These are phyloP conservation scores for Neodontobutis hainanensis DNA, from an alignment of 2,113 vertebrate genomes.

Conservation along the genomic window DNA sequence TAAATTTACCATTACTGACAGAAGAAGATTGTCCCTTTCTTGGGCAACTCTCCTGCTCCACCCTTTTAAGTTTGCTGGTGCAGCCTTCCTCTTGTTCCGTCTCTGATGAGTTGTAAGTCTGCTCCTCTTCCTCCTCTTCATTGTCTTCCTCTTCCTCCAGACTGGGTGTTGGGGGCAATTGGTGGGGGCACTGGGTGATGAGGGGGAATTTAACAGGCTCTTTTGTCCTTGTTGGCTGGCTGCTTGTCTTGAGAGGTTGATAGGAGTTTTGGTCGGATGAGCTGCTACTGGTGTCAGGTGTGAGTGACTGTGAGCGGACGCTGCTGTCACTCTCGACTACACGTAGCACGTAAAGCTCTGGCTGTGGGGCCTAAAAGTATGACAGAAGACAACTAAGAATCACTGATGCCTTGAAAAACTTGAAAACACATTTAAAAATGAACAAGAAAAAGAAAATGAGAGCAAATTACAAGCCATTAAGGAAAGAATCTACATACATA, in stretches of 20 bases:
- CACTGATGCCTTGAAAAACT: not conserved
- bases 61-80: conserved; percentile 43
- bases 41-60: conserved; percentile 13
- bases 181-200: conserved; percentile 70
- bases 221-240: conserved; percentile 60
- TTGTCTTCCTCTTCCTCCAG: conserved; percentile 57
- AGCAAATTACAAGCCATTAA: too few species aligned
- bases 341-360: conserved; percentile 90
- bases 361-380: conserved; percentile 82
- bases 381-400: not conserved
- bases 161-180: conserved; percentile 51
- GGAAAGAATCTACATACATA: conserved; percentile 80
- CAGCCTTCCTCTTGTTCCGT: conserved; percentile 46
- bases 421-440: too few species aligned
- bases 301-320: conserved; percentile 72
- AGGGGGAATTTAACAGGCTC: conserved; percentile 72
- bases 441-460: too few species aligned
- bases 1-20: conserved; percentile 55
- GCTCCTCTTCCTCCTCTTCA: conserved; percentile 44
- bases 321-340: conserved; percentile 75
- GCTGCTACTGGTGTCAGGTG: conserved; percentile 70
- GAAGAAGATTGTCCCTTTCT: conserved; percentile 24
- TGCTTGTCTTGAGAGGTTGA: conserved; percentile 56
- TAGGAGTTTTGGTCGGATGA: conserved; percentile 54
- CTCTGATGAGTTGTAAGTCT: conserved; percentile 63